Base-by-base conservation (phyloP, 1,140 invertebrate genomes). In the Penaeus chinensis region DNA sequence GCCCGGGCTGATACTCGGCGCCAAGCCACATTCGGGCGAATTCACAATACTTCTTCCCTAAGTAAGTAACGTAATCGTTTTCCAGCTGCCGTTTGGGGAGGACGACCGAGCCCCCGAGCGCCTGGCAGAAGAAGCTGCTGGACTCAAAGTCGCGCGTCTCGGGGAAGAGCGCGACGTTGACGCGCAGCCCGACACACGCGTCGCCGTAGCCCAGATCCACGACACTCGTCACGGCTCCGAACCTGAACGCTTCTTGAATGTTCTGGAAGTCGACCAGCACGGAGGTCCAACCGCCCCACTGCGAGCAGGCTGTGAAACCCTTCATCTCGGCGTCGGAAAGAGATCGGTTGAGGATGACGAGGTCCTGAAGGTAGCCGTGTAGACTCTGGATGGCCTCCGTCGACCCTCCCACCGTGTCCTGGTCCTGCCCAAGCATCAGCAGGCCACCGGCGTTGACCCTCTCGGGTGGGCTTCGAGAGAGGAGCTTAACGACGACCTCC, bases 371-470 rank as follows among this genome's bases (percentile, higher is more conserved):
- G 47, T 81, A 71, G 20, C 85, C 85, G 27, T 71, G 66, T 4
- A 86, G n/a, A 54, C 85, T 86, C 24, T 80, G 66, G 4, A 5
- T 27, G n/a, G 77, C 76, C 4, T 81, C 78, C 19, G 65, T 71
- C 7, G 63, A 37, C 37, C 65, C 78, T 3, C 77, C 85, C 3
- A 80, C 77, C 18, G 42, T 24, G 65, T 79, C 77, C 61, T 86
- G 85, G 19, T 81, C 77, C 24, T 86, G 85, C 0, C 85, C 85
- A 20, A 86, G 47, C 77, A 86, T 47, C 62, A 86, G 85, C 22
- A 69, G 20, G 3, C 85, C 85, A 81, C 78, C 69, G 4, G 22
- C 13, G 27, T 27, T n/a, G 4, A 32, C 24, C 66, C 22, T 54
- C 54, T 54, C 54, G 54, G 54, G 54, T 0, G 54, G 16, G 16